Evolutionary conservation across 1,140 invertebrate species (phyloP).

Genomic region (Drosophila ogumai): DNA sequence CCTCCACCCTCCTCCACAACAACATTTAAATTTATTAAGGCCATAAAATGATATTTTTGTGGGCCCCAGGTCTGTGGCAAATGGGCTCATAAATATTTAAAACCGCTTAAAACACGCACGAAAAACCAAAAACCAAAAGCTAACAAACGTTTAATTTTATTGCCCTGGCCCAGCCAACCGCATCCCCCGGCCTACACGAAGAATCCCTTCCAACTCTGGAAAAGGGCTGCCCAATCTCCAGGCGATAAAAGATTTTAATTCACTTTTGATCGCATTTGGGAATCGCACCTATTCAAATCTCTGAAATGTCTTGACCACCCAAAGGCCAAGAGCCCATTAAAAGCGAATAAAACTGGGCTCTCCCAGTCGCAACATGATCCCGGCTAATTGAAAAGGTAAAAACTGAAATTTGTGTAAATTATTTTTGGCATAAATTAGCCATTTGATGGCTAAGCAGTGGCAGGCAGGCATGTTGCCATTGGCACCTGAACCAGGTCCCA

Average conservation of each 20-base stretch:
- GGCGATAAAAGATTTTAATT: constrained; percentile 75
- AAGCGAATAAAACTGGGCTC: constrained; percentile 59
- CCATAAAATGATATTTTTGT: constrained; percentile 78
- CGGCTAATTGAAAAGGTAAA: constrained; percentile 77
- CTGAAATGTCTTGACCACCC: constrained; percentile 59
- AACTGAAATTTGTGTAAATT: constrained; percentile 78
- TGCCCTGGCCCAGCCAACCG: constrained; percentile 34
- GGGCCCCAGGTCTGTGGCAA: constrained; percentile 49
- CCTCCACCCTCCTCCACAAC: constrained; percentile 1
- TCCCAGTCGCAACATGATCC: constrained; percentile 40
- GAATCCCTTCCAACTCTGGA: constrained; percentile 1
- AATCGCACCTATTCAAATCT: constrained; percentile 73
- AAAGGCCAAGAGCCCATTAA: constrained; percentile 66
- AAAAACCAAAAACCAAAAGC: constrained; percentile 48
- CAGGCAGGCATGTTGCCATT: constrained; percentile 14
- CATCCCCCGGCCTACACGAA: constrained; percentile 6
- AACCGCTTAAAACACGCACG: constrained; percentile 74
- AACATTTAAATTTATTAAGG: constrained; percentile 79
- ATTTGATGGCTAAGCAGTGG: constrained; percentile 60
- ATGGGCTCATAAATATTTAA: constrained; percentile 81
- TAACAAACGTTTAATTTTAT: constrained; percentile 78
- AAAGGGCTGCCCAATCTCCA: constrained; percentile 19
- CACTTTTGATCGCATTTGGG: constrained; percentile 68
- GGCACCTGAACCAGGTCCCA: background rate
- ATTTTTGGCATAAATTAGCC: constrained; percentile 72